A percentile compares a stretch with the other conserved stretches of the same genome.
phyloP scores from a whole-genome alignment of 2,113 vertebrate species.

The Bos taurus region DNA sequence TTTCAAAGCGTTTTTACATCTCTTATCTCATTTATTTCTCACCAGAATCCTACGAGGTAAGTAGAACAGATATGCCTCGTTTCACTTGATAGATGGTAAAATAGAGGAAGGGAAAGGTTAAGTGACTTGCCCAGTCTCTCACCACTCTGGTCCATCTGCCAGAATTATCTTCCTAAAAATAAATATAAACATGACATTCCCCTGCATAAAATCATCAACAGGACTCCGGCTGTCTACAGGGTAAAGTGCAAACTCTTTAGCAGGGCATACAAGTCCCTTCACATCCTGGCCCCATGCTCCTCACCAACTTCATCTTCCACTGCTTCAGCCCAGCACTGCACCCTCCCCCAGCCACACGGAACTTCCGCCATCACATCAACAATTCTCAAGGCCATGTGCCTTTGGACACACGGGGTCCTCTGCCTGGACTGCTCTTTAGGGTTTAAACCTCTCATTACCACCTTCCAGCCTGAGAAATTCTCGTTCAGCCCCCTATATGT shows the following conservation, averaged over 20 bases:
- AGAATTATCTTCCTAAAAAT: conserved; percentile 71
- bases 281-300: conserved; percentile 32
- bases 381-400: neutral
- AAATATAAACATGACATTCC: conserved; percentile 71
- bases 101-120: conserved; percentile 68
- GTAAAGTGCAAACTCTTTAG: conserved; percentile 70
- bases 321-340: rapidly evolving
- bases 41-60: conserved; percentile 55
- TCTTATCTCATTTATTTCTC: conserved; percentile 68
- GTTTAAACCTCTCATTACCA: neutral
- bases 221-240: conserved; percentile 52
- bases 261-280: neutral
- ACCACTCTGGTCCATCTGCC: conserved; percentile 70
- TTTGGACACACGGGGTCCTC: neutral
- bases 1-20: conserved; percentile 50
- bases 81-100: conserved; percentile 65
- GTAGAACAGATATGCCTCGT: conserved; percentile 37
- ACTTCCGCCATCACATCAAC: neutral
- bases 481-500: neutral
- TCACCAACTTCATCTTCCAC: neutral
- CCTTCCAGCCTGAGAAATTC: neutral
- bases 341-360: neutral
- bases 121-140: conserved; percentile 70
- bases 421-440: neutral
- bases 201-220: conserved; percentile 68